A percentile compares a stretch with the other conserved stretches of the same genome.
Evolutionary conservation across 1,140 invertebrate genomes (phyloP).

Genomic region (Rhynchophorus ferrugineus): DNA sequence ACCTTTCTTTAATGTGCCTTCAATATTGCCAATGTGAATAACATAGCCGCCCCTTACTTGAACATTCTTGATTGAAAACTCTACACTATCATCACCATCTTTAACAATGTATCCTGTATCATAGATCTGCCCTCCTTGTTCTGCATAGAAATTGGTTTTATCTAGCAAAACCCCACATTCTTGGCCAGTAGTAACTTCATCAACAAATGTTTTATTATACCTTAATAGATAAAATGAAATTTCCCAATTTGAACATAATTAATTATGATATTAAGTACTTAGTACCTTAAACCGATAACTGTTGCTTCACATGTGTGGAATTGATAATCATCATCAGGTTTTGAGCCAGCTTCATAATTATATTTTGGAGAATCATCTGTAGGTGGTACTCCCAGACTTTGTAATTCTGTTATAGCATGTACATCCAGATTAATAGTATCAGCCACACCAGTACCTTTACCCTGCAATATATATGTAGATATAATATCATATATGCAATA

Average conservation of each 20-base stretch:
- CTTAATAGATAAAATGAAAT: constrained; percentile 1
- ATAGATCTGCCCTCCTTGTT: constrained; percentile 97
- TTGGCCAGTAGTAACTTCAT: constrained; percentile 72
- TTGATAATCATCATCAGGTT: constrained; percentile 61
- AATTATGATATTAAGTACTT: background rate
- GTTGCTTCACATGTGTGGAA: constrained; percentile 59
- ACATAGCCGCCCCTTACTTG: constrained; percentile 96
- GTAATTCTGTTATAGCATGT: constrained; percentile 88
- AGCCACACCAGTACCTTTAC: constrained; percentile 64
- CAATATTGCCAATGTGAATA: constrained; percentile 82
- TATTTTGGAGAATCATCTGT: constrained; percentile 94
- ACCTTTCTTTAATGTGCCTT: constrained; percentile 78
- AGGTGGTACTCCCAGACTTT: constrained; percentile 64
- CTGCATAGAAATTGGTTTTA: constrained; percentile 92
- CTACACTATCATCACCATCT: constrained; percentile 74
- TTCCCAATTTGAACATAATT: no score
- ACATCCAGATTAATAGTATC: constrained; percentile 88
- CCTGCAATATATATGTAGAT: constrained; percentile 33
- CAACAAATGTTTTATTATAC: constrained; percentile 77
- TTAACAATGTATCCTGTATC: constrained; percentile 92
- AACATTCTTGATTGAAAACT: constrained; percentile 90
- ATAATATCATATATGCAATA: background rate
- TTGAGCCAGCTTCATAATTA: constrained; percentile 64
- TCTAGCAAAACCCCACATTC: constrained; percentile 92
- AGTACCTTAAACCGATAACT: constrained; percentile 63